Base-by-base conservation (phyloP, 2,797 vertebrate species). In the Paguma larvata region DNA sequence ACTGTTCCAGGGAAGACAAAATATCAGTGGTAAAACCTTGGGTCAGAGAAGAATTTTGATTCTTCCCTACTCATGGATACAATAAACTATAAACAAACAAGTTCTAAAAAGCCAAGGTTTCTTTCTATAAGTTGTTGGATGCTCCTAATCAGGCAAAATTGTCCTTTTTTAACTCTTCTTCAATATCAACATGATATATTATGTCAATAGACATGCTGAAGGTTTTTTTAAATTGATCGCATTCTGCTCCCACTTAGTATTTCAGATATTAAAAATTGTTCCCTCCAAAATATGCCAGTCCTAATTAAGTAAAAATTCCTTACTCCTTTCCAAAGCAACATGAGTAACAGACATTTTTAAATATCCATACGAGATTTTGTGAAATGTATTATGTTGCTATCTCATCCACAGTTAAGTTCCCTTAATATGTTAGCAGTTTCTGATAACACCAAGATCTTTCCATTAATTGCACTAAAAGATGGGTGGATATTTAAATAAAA, bases 281-380 rank as follows among this genome's bases (percentile, higher is more conserved):
- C 41, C 53, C 46, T 92, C 65, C 32, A 80, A 90, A 92, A 92
- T 38, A 27, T 34, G 30, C 16, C 65, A 96, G 75, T 12, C 34
- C 63, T 84, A 91, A 91, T 78, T 97, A 51, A 93, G 27, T 83
- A 89, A 93, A 97, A 92, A 82, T 62, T 72, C 53, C 67, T 85
- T 92, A 53, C 10, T 70, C 9, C 85, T 89, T 83, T 95, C 91
- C 72, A 94, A 53, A n/a, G 53, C 21, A 90, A 32, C 51, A 84
- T 65, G 38, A 91, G 18, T 85, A 97, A 84, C 11, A 93, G 84
- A 73, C 80, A 70, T 46, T 30, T 80, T 87, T 88, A 82, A 77
- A 16, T 41, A 94, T 79, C 18, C 8, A 32, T 19, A 77, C 8
- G 34, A 63, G 44, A 12, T 79, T 87, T 53, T 85, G 23, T 82